Evolutionary conservation across 2,888 invertebrate genomes (phyloP).

Genomic region (Alviniconcha strummeri): DNA sequence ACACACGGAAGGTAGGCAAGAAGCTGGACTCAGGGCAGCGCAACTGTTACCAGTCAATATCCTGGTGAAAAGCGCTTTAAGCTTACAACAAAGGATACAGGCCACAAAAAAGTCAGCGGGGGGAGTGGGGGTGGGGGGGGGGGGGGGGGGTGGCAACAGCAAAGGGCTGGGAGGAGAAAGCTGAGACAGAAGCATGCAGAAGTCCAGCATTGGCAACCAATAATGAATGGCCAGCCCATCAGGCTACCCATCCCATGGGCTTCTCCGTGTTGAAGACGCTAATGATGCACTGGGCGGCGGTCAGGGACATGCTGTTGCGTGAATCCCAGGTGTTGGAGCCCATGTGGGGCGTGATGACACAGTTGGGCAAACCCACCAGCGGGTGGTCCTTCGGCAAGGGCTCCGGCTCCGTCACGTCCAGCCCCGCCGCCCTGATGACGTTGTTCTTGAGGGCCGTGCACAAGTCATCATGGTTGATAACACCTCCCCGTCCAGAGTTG

Average conservation of each 20-base stretch:
- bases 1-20: too few species aligned
- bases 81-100: too few species aligned
- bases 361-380: slow-evolving; percentile 85
- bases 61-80: too few species aligned
- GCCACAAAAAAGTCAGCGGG: too few species aligned
- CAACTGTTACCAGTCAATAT: too few species aligned
- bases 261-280: slow-evolving; percentile 83
- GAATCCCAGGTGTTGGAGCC: slow-evolving; percentile 89
- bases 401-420: slow-evolving; percentile 94
- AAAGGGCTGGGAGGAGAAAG: too few species aligned
- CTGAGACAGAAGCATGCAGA: too few species aligned
- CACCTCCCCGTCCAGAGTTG: slow-evolving; percentile 84
- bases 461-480: slow-evolving; percentile 84
- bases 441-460: slow-evolving; percentile 83
- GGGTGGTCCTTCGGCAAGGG: slow-evolving; percentile 87
- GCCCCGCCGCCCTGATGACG: slow-evolving; percentile 86
- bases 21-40: too few species aligned
- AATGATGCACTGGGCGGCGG: slow-evolving; percentile 87
- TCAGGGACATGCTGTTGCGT: slow-evolving; percentile 84
- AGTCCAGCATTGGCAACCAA: too few species aligned
- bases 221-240: too few species aligned
- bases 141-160: too few species aligned
- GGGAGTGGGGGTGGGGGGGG: too few species aligned
- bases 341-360: slow-evolving; percentile 89
- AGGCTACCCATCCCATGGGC: slow-evolving; percentile 44